A percentile compares a stretch with the other conserved stretches of the same genome.
Conservation (phyloP, 2,888 invertebrate species). For the Apocheima hispidaria region DNA sequence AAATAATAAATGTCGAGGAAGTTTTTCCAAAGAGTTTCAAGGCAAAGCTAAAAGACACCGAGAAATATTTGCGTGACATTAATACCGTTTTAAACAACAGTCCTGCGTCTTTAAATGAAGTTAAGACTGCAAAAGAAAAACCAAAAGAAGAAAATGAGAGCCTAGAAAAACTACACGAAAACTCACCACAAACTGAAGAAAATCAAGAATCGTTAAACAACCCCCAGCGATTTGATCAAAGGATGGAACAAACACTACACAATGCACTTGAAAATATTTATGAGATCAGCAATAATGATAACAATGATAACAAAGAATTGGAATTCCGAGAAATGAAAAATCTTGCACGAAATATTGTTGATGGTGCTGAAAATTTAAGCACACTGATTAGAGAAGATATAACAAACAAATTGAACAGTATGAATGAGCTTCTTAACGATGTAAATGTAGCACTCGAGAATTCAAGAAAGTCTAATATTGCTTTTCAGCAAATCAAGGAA, state of each 20-base stretch:
- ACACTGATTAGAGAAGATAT: constrained; percentile 80
- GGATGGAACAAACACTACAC: constrained; percentile 68
- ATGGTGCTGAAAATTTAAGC: constrained; percentile 77
- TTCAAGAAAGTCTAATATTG: constrained; percentile 73
- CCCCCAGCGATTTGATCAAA: constrained; percentile 58
- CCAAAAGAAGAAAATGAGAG: too few relatives aligned
- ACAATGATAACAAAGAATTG: constrained; percentile 64
- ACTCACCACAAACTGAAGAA: neutral
- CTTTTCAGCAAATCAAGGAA: constrained; percentile 70
- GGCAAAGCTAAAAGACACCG: constrained; percentile 68
- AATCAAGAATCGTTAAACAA: constrained; percentile 25
- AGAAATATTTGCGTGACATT: constrained; percentile 65
- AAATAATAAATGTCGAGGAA: constrained; percentile 50
- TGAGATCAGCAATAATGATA: constrained; percentile 59
- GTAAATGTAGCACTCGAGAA: constrained; percentile 78
- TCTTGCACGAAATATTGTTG: constrained; percentile 73
- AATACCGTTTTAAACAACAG: constrained; percentile 59
- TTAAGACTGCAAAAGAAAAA: constrained; percentile 12
- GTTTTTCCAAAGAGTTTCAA: constrained; percentile 65
- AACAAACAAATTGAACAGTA: constrained; percentile 79
- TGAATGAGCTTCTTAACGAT: constrained; percentile 79
- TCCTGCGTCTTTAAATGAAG: constrained; percentile 24
- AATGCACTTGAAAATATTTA: constrained; percentile 66
- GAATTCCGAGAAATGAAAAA: constrained; percentile 77
- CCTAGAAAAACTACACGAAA: constrained; percentile 5